These are phyloP conservation scores for Stenodema calcarata DNA, from an alignment of 2,888 invertebrate genomes.

Conservation along the genomic window DNA sequence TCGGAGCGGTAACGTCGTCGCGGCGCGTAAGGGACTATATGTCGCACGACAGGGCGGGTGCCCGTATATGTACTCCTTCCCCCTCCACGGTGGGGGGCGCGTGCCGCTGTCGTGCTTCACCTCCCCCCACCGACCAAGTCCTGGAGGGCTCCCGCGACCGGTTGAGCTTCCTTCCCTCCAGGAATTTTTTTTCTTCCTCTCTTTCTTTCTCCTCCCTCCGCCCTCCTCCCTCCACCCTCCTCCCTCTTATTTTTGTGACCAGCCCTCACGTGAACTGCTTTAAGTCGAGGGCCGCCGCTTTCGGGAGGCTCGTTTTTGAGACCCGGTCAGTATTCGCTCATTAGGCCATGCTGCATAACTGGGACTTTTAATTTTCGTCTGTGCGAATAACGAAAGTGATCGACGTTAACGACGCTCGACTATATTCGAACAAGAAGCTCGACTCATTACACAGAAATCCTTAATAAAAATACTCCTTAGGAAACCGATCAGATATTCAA, in stretches of 20 bases:
- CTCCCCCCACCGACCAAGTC: conserved; percentile 9
- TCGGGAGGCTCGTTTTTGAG: background rate
- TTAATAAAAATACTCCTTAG: too few relatives aligned
- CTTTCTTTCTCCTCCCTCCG: too few relatives aligned
- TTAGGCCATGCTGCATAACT: too few relatives aligned
- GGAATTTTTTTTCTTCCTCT: background rate
- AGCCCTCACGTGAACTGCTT: background rate
- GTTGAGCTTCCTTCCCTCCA: background rate
- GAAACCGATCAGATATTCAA: too few relatives aligned
- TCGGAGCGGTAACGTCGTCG: background rate
- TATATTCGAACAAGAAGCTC: too few relatives aligned
- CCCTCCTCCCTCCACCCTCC: too few relatives aligned
- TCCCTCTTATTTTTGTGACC: background rate
- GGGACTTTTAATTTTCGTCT: too few relatives aligned
- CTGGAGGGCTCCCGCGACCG: background rate
- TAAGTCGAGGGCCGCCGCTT: background rate
- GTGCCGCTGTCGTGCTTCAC: conserved; percentile 56
- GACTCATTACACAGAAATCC: too few relatives aligned
- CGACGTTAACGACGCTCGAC: too few relatives aligned
- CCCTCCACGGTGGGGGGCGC: conserved; percentile 61
- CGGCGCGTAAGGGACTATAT: conserved; percentile 39
- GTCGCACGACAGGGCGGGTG: conserved; percentile 64
- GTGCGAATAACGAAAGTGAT: too few relatives aligned
- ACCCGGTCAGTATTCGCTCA: background rate
- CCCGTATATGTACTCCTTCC: conserved; percentile 66